Evolutionary conservation across 2,797 vertebrate genomes (phyloP).

Genomic region (Podarcis lilfordi): DNA sequence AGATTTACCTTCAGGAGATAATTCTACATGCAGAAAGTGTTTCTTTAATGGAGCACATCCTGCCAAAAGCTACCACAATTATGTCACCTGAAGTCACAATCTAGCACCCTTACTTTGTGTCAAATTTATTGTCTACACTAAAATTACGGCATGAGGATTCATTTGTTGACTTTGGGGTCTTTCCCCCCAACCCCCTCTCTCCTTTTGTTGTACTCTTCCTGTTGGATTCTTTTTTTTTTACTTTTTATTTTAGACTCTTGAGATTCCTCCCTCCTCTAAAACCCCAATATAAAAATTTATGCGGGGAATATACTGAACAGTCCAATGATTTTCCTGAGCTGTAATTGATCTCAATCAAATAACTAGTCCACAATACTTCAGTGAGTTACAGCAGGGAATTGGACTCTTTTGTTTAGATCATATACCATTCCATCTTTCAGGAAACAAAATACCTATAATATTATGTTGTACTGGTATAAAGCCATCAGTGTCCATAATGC

Average conservation of each 20-base stretch:
- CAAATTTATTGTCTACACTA: constrained; percentile 16
- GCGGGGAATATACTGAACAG: background rate
- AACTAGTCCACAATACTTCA: background rate
- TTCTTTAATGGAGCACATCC: background rate
- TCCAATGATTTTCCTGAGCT: background rate
- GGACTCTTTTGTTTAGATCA: background rate
- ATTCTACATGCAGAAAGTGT: constrained; percentile 8
- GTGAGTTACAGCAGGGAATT: fast-evolving
- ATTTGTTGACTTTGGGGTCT: background rate
- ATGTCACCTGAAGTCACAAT: background rate
- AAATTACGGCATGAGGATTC: background rate
- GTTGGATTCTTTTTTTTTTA: background rate
- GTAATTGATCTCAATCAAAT: background rate
- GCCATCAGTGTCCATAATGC: too few relatives aligned
- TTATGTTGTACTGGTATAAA: too few relatives aligned
- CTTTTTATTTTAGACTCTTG: background rate
- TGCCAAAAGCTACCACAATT: constrained; percentile 20
- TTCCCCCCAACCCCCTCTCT: background rate
- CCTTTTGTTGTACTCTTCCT: background rate
- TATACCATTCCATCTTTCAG: background rate
- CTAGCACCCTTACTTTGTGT: background rate
- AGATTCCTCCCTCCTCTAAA: background rate
- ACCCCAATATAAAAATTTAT: background rate
- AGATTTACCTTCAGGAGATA: constrained; percentile 38
- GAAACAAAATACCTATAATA: too few relatives aligned